phyloP scores from a whole-genome alignment of 2,113 vertebrate species.

The Carlito syrichta region DNA sequence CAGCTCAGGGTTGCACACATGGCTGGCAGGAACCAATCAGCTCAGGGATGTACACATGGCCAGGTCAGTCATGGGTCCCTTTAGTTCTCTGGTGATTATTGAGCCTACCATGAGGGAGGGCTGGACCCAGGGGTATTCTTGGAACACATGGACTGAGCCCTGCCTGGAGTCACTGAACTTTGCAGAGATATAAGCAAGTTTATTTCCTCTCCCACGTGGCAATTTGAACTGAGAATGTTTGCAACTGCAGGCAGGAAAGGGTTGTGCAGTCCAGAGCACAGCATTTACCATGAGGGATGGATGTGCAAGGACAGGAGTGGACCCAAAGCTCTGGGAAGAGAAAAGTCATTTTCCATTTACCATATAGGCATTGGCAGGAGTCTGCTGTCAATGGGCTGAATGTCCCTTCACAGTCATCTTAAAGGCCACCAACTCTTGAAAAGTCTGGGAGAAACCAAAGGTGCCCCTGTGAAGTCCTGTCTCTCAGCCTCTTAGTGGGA shows the following conservation, averaged over 20 bases:
- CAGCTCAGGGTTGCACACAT: no score
- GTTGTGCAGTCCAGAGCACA: neutral
- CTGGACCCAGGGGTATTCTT: neutral
- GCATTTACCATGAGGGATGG: no score
- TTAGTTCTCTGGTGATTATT: neutral
- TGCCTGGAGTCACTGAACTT: neutral
- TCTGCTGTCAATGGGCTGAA: neutral
- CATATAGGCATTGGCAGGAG: neutral
- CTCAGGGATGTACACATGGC: no score
- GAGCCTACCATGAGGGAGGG: no score
- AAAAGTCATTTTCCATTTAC: neutral
- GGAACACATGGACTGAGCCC: neutral
- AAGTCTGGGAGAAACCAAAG: neutral
- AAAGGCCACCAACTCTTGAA: neutral
- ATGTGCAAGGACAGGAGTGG: neutral
- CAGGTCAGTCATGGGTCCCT: no score
- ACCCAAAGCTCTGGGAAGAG: neutral
- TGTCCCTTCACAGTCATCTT: neutral
- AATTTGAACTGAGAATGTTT: neutral
- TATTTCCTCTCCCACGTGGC: no score
- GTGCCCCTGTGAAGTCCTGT: no score
- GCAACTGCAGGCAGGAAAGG: rapidly evolving
- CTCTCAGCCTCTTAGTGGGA: neutral
- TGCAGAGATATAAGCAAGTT: no score
- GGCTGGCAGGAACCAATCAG: no score